Base-by-base conservation (phyloP, 2,113 vertebrate genomes). In the Otis tarda region DNA sequence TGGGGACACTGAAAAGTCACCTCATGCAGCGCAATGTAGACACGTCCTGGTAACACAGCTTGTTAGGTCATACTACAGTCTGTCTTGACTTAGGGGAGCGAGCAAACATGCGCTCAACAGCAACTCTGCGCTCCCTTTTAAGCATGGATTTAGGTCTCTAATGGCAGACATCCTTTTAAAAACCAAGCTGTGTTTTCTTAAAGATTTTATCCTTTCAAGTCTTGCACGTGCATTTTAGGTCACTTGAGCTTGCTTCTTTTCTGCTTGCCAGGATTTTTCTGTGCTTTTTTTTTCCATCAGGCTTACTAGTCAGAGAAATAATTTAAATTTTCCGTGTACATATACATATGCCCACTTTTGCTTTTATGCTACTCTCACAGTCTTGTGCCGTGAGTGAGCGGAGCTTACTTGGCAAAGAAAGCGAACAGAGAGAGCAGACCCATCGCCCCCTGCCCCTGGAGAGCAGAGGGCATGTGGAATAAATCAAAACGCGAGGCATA, bases 401-500 rank as follows among this genome's bases (percentile, higher is more conserved):
- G 92, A 93, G 87, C 94, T 91, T 61, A 5, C 15, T 93, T 71
- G 2, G 89, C 75, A 87, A 95, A 97, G 94, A 95, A 96, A 97
- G 96, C 97, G 98, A 98, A 98, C 98, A 97, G 97, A 95, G 86
- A 50, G 93, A 92, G 93, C 92, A 93, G 88, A 67, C 60, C 53
- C 79, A 64, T 94, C 79, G 67, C 90, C 92, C 93, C 91, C 94
- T 84, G 68, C 96, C 96, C 96, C 95, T 91, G 71, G 78, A 93
- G 97, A 97, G 91, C 68, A 85, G 88, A 92, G 95, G 95, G 92
- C 97, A 98, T 96, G 98, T 95, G 97, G 97, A 97, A 97, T 96
- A 95, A 98, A 98, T 98, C 97, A 98, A 96, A 95, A 82, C 63
- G 39, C 16, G 79, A 92, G 92, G 97, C 93, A 84, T 86, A 88